These are phyloP conservation scores for Ahaetulla prasina DNA, from an alignment of 2,113 vertebrate species.

Conservation along the genomic window DNA sequence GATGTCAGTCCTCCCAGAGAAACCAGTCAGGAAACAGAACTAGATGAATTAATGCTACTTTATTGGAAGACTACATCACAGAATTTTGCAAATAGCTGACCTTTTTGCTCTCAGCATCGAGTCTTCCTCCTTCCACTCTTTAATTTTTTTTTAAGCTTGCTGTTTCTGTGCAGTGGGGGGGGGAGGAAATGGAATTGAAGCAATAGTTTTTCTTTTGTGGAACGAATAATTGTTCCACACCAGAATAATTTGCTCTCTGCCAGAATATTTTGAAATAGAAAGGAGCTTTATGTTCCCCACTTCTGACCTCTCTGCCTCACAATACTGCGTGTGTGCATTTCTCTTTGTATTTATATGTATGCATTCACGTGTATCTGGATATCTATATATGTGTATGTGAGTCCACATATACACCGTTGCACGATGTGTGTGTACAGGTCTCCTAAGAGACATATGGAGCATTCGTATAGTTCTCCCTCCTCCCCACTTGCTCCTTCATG, in stretches of 20 bases:
- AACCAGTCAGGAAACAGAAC: neutral
- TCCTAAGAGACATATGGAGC: neutral
- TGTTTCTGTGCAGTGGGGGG: neutral
- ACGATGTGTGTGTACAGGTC: neutral
- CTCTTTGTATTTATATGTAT: neutral
- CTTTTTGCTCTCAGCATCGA: conserved; percentile 17
- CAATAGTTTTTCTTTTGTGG: conserved; percentile 26
- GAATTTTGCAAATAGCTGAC: neutral
- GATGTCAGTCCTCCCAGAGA: neutral
- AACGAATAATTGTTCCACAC: neutral
- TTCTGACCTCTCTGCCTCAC: neutral
- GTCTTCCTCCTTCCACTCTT: neutral
- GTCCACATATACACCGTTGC: neutral
- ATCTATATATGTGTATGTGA: neutral
- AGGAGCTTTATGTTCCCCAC: neutral
- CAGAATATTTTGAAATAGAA: conserved; percentile 16
- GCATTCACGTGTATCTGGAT: neutral
- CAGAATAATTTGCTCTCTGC: neutral
- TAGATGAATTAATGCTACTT: neutral
- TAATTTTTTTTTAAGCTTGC: neutral
- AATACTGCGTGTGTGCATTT: too few relatives aligned
- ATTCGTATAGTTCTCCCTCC: neutral
- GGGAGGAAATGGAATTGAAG: too few relatives aligned
- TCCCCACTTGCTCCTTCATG: conserved; percentile 12
- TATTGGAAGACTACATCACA: neutral